Conservation (phyloP, 2,797 vertebrate genomes). For the Ceyx erithaca region DNA sequence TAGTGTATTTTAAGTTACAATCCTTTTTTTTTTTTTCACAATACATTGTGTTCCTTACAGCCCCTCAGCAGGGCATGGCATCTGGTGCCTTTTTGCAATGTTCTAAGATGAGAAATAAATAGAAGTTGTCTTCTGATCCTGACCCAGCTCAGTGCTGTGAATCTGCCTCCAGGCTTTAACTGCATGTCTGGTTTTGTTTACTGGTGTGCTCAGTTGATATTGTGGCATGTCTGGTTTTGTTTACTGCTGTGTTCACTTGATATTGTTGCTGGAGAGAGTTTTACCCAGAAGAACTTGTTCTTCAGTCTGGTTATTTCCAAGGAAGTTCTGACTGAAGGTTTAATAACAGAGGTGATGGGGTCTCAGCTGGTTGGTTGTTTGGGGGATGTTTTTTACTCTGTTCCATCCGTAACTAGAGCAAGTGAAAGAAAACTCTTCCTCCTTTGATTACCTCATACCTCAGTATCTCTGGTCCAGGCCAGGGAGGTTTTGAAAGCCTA, state of each 20-base stretch:
- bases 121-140: background rate
- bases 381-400: background rate
- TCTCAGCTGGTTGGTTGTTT: background rate
- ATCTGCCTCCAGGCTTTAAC: background rate
- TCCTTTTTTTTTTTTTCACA: background rate
- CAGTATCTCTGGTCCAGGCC: background rate
- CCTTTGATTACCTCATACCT: background rate
- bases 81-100: accelerated
- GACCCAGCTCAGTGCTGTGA: background rate
- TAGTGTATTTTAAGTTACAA: background rate
- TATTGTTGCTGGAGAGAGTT: background rate
- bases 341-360: background rate
- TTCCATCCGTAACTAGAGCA: background rate
- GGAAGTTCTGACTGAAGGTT: background rate
- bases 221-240: background rate
- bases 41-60: background rate
- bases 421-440: background rate
- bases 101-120: background rate
- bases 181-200: background rate
- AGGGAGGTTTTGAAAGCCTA: background rate
- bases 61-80: background rate
- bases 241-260: background rate
- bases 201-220: background rate
- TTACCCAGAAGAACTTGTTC: background rate
- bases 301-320: background rate